Evolutionary conservation across 92 coral and sea anemone species (phyloP).

Genomic region (Zoanthus gigantus): DNA sequence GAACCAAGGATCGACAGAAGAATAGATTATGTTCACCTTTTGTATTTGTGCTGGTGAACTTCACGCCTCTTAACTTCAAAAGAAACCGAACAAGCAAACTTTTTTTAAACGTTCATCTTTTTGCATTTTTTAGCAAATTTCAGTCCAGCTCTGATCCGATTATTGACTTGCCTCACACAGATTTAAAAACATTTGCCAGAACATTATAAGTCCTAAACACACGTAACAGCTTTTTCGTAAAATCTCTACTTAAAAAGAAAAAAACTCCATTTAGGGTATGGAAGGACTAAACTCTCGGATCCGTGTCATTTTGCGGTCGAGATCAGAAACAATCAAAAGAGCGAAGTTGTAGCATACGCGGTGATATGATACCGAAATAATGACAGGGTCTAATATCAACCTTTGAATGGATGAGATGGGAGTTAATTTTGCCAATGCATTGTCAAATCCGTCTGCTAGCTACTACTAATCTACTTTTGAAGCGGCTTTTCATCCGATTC

Average conservation of each 20-base stretch:
- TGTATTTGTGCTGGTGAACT: background rate
- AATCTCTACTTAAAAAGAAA: background rate
- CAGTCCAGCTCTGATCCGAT: background rate
- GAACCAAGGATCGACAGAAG: background rate
- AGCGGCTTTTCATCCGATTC: conserved; percentile 28
- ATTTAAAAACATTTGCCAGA: background rate
- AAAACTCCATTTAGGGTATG: conserved; percentile 1
- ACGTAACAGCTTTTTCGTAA: background rate
- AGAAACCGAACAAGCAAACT: background rate
- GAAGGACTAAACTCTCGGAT: background rate
- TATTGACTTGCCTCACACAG: background rate
- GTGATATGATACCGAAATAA: conserved; percentile 35
- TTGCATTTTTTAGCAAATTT: background rate
- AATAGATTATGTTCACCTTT: conserved; percentile 3
- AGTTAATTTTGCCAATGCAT: conserved; percentile 49
- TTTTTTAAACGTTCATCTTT: too few relatives aligned
- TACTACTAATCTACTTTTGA: conserved; percentile 20
- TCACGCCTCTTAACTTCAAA: conserved; percentile 20
- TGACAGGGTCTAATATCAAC: conserved; percentile 37
- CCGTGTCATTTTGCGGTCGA: conserved; percentile 1
- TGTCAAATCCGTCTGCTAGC: conserved; percentile 44
- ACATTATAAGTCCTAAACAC: background rate
- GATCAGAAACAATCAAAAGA: background rate
- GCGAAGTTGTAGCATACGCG: conserved; percentile 7
- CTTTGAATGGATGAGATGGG: conserved; percentile 21